Evolutionary conservation across 2,797 vertebrate species (phyloP).

Genomic region (Chelonia mydas): DNA sequence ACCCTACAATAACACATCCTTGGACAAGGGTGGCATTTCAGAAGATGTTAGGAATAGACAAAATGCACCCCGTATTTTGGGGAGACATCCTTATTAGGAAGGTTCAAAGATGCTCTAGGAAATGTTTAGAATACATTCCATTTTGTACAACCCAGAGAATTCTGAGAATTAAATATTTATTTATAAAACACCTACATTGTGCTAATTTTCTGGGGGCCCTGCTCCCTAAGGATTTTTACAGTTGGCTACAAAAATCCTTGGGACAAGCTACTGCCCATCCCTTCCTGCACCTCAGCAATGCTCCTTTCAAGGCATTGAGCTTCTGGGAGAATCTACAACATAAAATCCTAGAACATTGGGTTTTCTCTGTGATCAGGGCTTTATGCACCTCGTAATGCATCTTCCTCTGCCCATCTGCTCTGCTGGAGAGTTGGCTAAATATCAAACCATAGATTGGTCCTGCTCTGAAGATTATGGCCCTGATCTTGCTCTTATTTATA

Average conservation of each 20-base stretch:
- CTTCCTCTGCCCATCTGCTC: neutral
- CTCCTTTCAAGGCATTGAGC: neutral
- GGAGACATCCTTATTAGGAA: neutral
- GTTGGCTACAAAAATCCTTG: neutral
- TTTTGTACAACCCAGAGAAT: neutral
- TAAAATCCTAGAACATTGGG: accelerated
- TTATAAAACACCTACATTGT: accelerated
- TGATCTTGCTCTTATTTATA: neutral
- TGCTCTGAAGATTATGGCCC: neutral
- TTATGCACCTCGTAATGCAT: accelerated
- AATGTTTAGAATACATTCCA: neutral
- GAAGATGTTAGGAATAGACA: neutral
- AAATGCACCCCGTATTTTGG: neutral
- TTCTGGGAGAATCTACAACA: accelerated
- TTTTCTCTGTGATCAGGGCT: neutral
- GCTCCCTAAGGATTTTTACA: neutral
- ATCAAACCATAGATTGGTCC: accelerated
- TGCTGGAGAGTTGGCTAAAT: accelerated
- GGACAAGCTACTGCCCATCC: neutral
- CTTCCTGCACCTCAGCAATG: neutral
- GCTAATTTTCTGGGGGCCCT: accelerated
- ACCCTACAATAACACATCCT: conserved; percentile 22
- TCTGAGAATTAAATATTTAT: neutral
- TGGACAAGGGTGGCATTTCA: neutral
- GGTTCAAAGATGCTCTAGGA: neutral